Conservation (phyloP, 37 sponge, comb jelly and placozoan species). For the Mnemiopsis leidyi region DNA sequence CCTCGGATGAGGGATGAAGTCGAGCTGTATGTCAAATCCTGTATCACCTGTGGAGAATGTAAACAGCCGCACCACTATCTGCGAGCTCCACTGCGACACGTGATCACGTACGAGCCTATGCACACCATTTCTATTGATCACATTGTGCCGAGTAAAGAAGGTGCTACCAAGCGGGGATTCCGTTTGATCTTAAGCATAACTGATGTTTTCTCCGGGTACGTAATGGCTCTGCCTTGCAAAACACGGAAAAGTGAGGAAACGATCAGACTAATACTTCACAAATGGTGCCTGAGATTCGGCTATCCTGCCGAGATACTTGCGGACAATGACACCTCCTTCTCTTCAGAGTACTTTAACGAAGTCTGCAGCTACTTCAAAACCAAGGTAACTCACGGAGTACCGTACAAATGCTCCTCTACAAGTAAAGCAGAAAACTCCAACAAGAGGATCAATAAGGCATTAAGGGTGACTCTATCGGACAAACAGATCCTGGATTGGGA, state of each 20-base stretch:
- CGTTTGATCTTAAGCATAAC: neutral
- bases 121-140: neutral
- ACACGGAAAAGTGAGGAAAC: neutral
- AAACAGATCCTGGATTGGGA: slow-evolving; percentile 1
- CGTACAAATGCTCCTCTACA: neutral
- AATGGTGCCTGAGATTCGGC: neutral
- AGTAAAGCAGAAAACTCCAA: neutral
- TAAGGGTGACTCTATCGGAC: neutral
- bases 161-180: neutral
- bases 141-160: neutral
- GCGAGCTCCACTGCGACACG: neutral
- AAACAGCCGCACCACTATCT: neutral
- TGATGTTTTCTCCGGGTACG: neutral
- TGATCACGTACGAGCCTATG: neutral
- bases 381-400: slow-evolving; percentile 3
- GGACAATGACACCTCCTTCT: neutral
- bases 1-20: neutral
- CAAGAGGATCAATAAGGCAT: neutral
- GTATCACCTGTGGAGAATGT: neutral
- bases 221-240: neutral
- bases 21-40: neutral
- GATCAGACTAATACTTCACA: neutral
- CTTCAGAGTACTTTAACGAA: neutral
- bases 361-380: neutral
- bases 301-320: neutral